Conservation (phyloP, 2,113 vertebrate genomes). For the Ammodramus savannarum region DNA sequence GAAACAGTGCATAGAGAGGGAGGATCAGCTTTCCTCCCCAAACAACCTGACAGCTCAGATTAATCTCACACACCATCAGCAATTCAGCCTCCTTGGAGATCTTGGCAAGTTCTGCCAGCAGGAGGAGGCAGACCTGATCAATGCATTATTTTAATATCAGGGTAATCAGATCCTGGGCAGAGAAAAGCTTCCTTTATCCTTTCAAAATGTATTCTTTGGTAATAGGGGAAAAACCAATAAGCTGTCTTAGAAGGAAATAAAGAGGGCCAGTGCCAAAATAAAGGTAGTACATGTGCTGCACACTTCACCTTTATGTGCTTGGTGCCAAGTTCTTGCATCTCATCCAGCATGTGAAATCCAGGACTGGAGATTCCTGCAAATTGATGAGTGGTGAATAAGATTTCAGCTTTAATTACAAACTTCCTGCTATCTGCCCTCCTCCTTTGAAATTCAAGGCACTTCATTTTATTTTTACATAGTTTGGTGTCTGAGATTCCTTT, state of each 20-base stretch:
- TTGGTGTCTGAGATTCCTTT: slow-evolving; percentile 44
- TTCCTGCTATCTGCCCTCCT: not conserved
- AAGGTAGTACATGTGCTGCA: not conserved
- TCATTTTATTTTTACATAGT: slow-evolving; percentile 2
- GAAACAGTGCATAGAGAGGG: not conserved
- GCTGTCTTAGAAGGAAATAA: not conserved
- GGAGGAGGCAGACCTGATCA: not conserved
- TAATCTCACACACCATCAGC: not conserved
- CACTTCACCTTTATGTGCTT: not conserved
- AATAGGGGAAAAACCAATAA: not conserved
- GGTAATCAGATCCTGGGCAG: not conserved
- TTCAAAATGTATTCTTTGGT: not conserved
- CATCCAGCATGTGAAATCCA: not conserved
- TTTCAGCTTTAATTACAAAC: slow-evolving; percentile 34
- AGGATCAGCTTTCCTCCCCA: not conserved
- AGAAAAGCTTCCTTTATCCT: not conserved
- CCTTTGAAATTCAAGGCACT: slow-evolving; percentile 35
- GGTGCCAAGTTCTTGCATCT: not conserved
- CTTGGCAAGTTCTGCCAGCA: not conserved
- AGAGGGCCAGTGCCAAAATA: not conserved
- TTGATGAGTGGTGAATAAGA: not conserved
- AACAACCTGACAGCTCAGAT: not conserved
- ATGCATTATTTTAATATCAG: not conserved
- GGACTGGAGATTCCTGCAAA: not conserved
- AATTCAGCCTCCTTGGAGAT: not conserved